These are phyloP conservation scores for Lerema accius DNA, from an alignment of 1,140 invertebrate genomes.

Conservation along the genomic window DNA sequence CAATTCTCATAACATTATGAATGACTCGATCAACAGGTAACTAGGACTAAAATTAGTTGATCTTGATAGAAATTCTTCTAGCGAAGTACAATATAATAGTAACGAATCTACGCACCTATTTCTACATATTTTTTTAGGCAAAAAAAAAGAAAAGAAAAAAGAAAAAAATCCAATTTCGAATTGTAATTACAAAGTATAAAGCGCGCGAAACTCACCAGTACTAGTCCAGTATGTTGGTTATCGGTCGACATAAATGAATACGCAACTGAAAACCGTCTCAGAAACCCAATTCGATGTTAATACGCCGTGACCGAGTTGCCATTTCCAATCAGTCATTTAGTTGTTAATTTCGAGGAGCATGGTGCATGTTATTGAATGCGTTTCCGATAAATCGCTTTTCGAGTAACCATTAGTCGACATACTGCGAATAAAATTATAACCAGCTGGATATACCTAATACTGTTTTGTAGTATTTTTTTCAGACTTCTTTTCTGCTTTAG, in stretches of 20 bases:
- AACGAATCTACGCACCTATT: no score
- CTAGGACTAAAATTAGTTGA: no score
- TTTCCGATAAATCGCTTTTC: constrained; percentile 55
- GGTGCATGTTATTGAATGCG: constrained; percentile 75
- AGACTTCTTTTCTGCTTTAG: no score
- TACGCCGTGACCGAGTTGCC: constrained; percentile 70
- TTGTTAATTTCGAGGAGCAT: constrained; percentile 77
- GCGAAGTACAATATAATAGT: no score
- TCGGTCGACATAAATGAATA: constrained; percentile 48
- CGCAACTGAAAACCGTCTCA: constrained; percentile 59
- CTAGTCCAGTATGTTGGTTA: constrained; percentile 44
- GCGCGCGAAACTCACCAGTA: constrained; percentile 40
- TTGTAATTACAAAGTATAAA: constrained; percentile 16
- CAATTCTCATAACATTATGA: no score
- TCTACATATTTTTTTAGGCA: no score
- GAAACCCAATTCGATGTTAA: constrained; percentile 79
- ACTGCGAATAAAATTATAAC: constrained; percentile 16
- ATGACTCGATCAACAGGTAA: no score
- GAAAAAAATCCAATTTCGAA: constrained; percentile 18
- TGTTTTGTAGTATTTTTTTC: background rate
- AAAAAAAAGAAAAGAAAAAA: no score
- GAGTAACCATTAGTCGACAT: constrained; percentile 53
- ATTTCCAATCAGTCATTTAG: constrained; percentile 75
- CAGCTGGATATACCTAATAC: background rate
- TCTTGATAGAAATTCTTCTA: no score